Evolutionary conservation across 2,888 invertebrate species (phyloP).

Genomic region (Drosophila paucipuncta): DNA sequence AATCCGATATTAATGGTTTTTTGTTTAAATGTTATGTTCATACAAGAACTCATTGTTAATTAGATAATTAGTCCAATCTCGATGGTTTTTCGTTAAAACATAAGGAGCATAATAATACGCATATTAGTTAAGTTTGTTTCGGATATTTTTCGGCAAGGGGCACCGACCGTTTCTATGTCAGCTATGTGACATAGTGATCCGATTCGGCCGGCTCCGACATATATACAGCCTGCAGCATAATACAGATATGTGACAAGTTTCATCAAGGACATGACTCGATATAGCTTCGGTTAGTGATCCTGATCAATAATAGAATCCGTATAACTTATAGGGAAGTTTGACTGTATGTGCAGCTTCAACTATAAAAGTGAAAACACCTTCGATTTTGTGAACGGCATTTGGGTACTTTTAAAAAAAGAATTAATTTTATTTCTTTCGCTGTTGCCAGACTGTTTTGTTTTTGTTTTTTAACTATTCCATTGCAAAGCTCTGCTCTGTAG

Average conservation of each 20-base stretch:
- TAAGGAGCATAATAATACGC: not conserved
- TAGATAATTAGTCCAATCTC: not conserved
- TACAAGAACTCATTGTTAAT: not conserved
- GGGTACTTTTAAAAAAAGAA: conserved; percentile 67
- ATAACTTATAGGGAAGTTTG: not conserved
- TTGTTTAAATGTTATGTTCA: not conserved
- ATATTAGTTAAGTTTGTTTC: not conserved
- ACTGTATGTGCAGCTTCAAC: not conserved
- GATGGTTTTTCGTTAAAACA: not conserved
- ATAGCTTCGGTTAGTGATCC: not conserved
- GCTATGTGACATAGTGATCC: not conserved
- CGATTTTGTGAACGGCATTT: conserved; percentile 49
- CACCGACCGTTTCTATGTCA: not conserved
- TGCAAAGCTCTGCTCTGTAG: conserved; percentile 86
- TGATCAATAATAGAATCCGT: not conserved
- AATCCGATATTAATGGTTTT: not conserved
- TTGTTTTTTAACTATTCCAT: conserved; percentile 52
- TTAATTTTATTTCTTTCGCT: conserved; percentile 75
- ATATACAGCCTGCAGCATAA: not conserved
- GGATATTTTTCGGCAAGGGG: not conserved
- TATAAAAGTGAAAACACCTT: conserved; percentile 43
- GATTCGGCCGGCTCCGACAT: not conserved
- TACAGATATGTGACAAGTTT: not conserved
- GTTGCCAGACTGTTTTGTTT: conserved; percentile 60
- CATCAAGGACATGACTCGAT: not conserved